phyloP scores from a whole-genome alignment of 2,113 vertebrate species.

The Otis tarda region DNA sequence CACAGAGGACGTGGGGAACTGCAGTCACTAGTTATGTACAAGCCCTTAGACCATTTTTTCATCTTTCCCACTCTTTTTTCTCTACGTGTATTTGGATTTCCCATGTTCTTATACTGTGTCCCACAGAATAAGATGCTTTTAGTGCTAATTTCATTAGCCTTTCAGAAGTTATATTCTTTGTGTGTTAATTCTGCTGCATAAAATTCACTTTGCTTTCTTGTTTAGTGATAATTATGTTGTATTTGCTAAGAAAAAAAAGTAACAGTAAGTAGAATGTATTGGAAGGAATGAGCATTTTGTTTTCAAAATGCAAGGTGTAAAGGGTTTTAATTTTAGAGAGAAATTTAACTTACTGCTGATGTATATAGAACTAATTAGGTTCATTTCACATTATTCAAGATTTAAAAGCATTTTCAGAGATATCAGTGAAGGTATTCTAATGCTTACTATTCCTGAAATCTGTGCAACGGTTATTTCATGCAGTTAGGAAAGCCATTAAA shows the following conservation, averaged over 20 bases:
- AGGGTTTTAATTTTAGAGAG: not conserved
- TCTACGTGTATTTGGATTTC: not conserved
- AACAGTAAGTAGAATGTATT: not conserved
- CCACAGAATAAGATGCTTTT: not conserved
- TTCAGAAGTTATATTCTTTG: not conserved
- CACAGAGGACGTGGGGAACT: not conserved
- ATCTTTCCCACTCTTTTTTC: not conserved
- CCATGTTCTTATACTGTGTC: not conserved
- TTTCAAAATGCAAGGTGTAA: not conserved
- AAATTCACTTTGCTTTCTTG: not conserved
- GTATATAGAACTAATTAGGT: not conserved
- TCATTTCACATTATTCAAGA: not conserved
- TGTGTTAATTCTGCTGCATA: not conserved
- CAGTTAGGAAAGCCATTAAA: not conserved
- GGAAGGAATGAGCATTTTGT: not conserved
- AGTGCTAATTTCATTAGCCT: not conserved
- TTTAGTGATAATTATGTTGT: not conserved
- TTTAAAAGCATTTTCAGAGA: slow-evolving; percentile 15
- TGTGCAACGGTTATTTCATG: not conserved
- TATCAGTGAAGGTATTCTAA: slow-evolving; percentile 49
- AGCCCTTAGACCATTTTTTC: not conserved
- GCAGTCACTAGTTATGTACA: not conserved
- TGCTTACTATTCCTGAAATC: not conserved
- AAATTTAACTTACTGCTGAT: not conserved
- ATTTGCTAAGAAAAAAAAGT: not conserved